A percentile compares a stretch with the other conserved stretches of the same genome.
Evolutionary conservation across 2,888 invertebrate genomes (phyloP).

Genomic region (Zygogramma bicolorata): DNA sequence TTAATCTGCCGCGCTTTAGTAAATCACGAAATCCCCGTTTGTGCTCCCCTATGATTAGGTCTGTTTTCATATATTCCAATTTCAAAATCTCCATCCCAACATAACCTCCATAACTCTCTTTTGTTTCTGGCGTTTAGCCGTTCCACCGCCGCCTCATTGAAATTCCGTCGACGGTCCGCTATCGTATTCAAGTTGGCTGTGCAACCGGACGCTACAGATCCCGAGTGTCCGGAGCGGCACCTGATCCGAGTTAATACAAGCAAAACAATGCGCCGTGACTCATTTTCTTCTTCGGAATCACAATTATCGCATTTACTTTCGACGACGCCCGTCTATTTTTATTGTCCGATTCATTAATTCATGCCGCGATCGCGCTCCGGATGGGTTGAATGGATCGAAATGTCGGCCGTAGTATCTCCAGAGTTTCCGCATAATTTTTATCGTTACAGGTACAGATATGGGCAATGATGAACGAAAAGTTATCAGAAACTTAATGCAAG

Average conservation of each 20-base stretch:
- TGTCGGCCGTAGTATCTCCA: background rate
- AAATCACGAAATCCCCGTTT: too few relatives aligned
- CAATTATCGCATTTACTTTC: conserved; percentile 12
- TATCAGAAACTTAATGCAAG: too few relatives aligned
- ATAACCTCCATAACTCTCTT: background rate
- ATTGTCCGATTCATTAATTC: background rate
- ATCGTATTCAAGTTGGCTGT: conserved; percentile 43
- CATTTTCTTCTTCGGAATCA: conserved; percentile 23
- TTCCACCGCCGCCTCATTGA: conserved; percentile 7
- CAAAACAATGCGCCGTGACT: conserved; percentile 41
- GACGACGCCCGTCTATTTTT: conserved; percentile 1
- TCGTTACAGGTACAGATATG: too few relatives aligned
- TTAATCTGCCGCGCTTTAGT: too few relatives aligned
- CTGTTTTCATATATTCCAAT: too few relatives aligned
- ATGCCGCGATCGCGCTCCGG: background rate
- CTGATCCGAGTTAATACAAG: conserved; percentile 39
- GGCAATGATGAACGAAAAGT: too few relatives aligned
- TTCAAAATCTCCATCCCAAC: too few relatives aligned
- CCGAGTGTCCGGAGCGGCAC: conserved; percentile 47
- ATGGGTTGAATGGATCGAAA: background rate
- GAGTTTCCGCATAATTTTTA: background rate
- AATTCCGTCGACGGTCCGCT: conserved; percentile 24
- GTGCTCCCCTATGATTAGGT: too few relatives aligned
- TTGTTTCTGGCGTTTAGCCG: background rate
- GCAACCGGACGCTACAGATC: conserved; percentile 48